Evolutionary conservation across 2,888 invertebrate genomes (phyloP), one percentile per base, ranked within the genome.

Genomic region (Protula sp.): DNA sequence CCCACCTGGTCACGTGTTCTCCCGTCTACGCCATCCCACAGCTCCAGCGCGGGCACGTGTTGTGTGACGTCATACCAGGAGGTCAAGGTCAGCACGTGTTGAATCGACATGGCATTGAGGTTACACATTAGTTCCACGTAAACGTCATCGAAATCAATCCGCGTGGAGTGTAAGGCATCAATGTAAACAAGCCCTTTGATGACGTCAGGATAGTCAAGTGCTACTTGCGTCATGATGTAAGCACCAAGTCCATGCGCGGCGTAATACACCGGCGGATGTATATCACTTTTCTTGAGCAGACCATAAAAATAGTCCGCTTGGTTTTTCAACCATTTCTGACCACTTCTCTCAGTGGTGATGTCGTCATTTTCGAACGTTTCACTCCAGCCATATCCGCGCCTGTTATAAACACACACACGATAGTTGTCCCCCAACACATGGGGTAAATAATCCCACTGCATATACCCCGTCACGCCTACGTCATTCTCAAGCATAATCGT

Each of bases 351-450:
- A 2, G 48, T 22, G n/a, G 5, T 24, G 4, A 54, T 28, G 47
- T 59, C 30, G 27, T 59, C 62, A 3, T 54, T n/a, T 27, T 62
- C 59, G 24, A 30, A 50, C 3, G 47, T 45, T 45, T 62, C 59
- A 50, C 62, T 62, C 62, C 62, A 62, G n/a, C 59, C 59, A 29
- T 62, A 62, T 1, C 59, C 59, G 27, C 62, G 30, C 1, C 62
- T 30, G 30, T 62, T 59, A 30, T 56, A 45, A 9, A 56, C 59
- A 57, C 62, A 62, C 28, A 62, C 59, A 9, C 26, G 19, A 28
- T 59, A 59, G 28, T 59, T 54, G 27, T 48, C 9, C 1, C 5
- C n/a, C 27, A 62, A 50, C 5, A 30, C 22, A 26, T 47, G 24
- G n/a, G 62, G 62, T 2, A 62, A 55, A 27, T 59, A 59, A 45